Percentiles rank a stretch among this genome's conserved stretches.
These are phyloP conservation scores for Latrodectus elegans DNA, from an alignment of 2,888 invertebrate genomes.

Conservation along the genomic window DNA sequence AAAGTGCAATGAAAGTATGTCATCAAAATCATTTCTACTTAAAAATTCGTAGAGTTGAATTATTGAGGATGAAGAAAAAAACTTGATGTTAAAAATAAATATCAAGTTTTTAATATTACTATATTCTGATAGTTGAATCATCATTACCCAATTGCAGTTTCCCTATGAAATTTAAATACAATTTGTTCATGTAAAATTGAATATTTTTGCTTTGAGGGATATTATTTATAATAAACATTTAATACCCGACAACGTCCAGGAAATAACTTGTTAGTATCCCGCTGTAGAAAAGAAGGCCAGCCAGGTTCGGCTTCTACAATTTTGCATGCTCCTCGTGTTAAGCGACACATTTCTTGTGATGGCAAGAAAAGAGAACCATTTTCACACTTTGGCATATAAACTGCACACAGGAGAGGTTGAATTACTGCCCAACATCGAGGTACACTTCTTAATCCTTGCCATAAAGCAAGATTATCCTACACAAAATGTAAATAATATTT, in stretches of 20 bases:
- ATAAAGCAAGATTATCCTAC: slow-evolving; percentile 83
- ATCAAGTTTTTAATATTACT: too few relatives aligned
- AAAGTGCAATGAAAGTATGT: too few relatives aligned
- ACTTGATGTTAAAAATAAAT: too few relatives aligned
- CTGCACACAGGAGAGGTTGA: slow-evolving; percentile 93
- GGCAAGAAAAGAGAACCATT: slow-evolving; percentile 87
- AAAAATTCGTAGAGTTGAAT: too few relatives aligned
- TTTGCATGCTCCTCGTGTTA: slow-evolving; percentile 88
- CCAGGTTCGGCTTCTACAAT: slow-evolving; percentile 82
- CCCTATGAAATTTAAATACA: too few relatives aligned
- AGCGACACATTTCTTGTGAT: slow-evolving; percentile 91
- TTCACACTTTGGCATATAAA: slow-evolving; percentile 94
- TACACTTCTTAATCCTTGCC: slow-evolving; percentile 86
- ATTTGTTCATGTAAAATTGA: too few relatives aligned
- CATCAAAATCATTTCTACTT: too few relatives aligned
- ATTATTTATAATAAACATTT: neutral
- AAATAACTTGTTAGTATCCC: slow-evolving; percentile 85
- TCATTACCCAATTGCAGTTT: too few relatives aligned
- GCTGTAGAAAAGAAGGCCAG: slow-evolving; percentile 91
- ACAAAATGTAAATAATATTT: slow-evolving; percentile 56
- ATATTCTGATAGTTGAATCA: too few relatives aligned
- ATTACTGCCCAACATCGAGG: slow-evolving; percentile 97
- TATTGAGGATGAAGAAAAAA: too few relatives aligned
- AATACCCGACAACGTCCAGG: slow-evolving; percentile 84
- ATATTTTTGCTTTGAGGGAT: too few relatives aligned